Evolutionary conservation across 2,888 invertebrate species (phyloP), one percentile per base, ranked within the genome.

Genomic region (Rambutsinella grinnellia): DNA sequence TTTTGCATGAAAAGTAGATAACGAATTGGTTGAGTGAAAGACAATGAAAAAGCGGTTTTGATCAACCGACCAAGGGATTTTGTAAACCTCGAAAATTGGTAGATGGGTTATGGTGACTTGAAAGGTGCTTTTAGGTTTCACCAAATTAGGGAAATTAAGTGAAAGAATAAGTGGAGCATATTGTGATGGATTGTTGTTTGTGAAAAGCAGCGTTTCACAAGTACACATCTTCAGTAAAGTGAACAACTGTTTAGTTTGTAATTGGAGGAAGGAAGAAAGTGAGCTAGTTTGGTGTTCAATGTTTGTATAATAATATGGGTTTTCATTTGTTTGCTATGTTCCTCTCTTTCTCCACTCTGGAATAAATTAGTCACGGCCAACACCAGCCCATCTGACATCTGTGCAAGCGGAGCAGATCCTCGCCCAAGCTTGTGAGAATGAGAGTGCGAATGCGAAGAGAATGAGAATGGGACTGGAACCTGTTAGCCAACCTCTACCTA

Each of bases 401-500:
- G 96, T 96, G 83, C 96, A 96, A 88, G 97, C 97, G 65, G 97
- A 97, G 87, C 95, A 96, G 88, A 95, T 97, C 86, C 89, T 97
- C 86, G 96, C 97, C 82, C 93, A 94, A 86, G 97, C 97, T 79
- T 97, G 97, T 88, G 97, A 97, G 89, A 97, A 97, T 87, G 97
- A 97, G 89, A 95, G 95, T 88, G 93, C 96, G 88, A 97, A 97
- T 88, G 97, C 97, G 78, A 97, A 97, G 89, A 91, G 97, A 86
- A 97, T 97, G 97, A 91, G 97, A 83, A 91, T 97, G 86, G 97
- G 97, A 61, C 90, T 97, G 84, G 97, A 97, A 87, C 97, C 97
- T 54, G 94, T 96, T 85, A 94, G 94, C 86, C 95, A 95, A 88
- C 94, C 95, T 63, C 92, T 94, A 91, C 94, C 93, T 82, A 89